Conservation (phyloP, 2,113 vertebrate genomes). For the Megaceryle maxima region DNA sequence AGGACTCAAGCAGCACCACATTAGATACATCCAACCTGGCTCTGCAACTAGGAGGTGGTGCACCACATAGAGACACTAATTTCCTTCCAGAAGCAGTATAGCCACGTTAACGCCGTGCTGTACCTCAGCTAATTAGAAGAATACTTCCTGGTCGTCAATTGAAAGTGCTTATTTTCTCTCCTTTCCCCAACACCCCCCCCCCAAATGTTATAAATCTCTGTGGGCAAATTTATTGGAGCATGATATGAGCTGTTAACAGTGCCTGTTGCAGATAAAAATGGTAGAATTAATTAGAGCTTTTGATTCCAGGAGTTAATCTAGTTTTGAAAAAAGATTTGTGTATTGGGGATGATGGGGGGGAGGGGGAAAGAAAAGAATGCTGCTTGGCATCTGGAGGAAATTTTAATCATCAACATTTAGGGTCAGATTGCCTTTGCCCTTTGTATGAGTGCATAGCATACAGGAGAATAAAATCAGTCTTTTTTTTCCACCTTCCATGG, state of each 20-base stretch:
- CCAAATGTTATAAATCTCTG: constrained; percentile 27
- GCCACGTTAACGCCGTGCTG: background rate
- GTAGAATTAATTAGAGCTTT: constrained; percentile 59
- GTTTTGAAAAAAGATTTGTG: background rate
- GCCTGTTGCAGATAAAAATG: constrained; percentile 46
- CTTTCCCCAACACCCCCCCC: no score
- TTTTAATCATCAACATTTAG: constrained; percentile 25
- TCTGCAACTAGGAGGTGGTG: background rate
- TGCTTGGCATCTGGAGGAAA: background rate
- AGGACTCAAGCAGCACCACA: background rate
- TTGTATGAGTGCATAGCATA: background rate
- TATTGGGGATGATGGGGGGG: background rate
- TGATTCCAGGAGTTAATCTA: constrained; percentile 42
- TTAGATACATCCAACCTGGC: background rate
- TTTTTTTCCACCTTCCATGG: background rate
- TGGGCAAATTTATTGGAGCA: constrained; percentile 62
- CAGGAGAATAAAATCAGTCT: background rate
- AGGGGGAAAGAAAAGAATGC: background rate
- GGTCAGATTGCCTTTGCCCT: background rate
- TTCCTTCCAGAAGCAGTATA: background rate
- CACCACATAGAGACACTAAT: background rate
- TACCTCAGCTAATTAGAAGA: background rate
- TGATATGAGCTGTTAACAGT: constrained; percentile 51
- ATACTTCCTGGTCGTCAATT: background rate
- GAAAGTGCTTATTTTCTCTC: background rate